phyloP scores from a whole-genome alignment of 2,113 vertebrate species.

The Mystacornis crossleyi region DNA sequence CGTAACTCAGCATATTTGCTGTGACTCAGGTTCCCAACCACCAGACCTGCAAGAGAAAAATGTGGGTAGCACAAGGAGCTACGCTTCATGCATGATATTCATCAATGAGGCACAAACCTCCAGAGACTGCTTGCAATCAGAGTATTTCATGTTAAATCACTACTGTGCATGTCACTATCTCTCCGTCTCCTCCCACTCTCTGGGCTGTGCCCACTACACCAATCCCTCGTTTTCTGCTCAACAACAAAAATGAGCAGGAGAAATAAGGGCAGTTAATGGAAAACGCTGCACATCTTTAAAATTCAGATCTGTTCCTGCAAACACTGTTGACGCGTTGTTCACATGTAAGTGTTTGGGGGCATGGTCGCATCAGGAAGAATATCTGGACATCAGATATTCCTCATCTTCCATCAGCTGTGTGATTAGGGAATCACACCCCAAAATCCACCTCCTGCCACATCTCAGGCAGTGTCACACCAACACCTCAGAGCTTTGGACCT shows the following conservation, averaged over 20 bases:
- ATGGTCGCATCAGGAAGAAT: background rate
- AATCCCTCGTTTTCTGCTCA: conserved; percentile 6
- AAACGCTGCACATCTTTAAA: background rate
- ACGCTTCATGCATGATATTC: background rate
- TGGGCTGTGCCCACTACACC: conserved; percentile 16
- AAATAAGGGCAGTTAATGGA: background rate
- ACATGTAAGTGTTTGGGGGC: background rate
- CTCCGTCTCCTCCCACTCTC: background rate
- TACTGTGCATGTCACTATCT: background rate
- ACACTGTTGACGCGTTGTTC: accelerated
- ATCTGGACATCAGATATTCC: background rate
- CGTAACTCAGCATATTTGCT: background rate
- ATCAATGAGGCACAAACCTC: conserved; percentile 46
- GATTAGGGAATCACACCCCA: background rate
- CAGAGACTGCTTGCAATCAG: background rate
- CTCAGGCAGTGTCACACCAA: background rate
- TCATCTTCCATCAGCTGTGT: background rate
- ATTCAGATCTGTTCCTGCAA: background rate
- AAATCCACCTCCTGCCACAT: background rate
- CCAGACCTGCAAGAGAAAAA: background rate
- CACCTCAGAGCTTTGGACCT: background rate
- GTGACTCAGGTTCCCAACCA: background rate
- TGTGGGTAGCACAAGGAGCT: background rate
- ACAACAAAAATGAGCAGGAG: background rate
- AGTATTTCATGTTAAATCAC: conserved; percentile 10